A percentile compares a stretch with the other conserved stretches of the same genome.
These are phyloP conservation scores for Oncorhynchus masou DNA, from an alignment of 2,113 vertebrate genomes.

Conservation along the genomic window DNA sequence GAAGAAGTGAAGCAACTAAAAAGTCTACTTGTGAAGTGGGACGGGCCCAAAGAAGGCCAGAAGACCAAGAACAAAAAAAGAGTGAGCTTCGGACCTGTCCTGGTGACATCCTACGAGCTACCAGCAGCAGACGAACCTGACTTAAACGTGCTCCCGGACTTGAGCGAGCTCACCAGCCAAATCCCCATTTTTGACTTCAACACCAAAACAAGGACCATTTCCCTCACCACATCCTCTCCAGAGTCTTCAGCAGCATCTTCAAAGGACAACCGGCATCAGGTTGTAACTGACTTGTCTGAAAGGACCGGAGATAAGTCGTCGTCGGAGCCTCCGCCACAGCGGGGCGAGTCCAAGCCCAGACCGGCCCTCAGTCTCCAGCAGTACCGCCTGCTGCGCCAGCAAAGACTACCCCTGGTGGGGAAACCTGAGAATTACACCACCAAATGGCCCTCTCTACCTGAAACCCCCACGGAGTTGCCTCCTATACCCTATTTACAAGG, in stretches of 20 bases:
- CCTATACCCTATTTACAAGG: conserved; percentile 80
- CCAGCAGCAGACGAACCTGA: neutral
- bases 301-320: neutral
- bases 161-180: neutral
- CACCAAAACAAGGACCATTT: neutral
- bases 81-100: conserved; percentile 67
- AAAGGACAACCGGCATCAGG: neutral
- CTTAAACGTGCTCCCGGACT: conserved; percentile 2
- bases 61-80: conserved; percentile 57
- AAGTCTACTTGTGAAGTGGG: conserved; percentile 47
- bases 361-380: conserved; percentile 83
- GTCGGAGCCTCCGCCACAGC: neutral
- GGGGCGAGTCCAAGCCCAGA: conserved; percentile 73
- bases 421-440: conserved; percentile 63
- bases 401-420: conserved; percentile 61
- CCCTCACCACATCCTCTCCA: conserved; percentile 3
- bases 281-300: neutral
- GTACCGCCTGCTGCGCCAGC: conserved; percentile 83
- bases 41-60: neutral
- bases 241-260: neutral
- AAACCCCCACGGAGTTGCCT: conserved; percentile 80
- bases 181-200: neutral
- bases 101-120: conserved; percentile 51
- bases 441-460: conserved; percentile 84
- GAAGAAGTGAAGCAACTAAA: conserved; percentile 3